Conservation (phyloP, 1,140 invertebrate genomes). For the Drosophila albomicans region DNA sequence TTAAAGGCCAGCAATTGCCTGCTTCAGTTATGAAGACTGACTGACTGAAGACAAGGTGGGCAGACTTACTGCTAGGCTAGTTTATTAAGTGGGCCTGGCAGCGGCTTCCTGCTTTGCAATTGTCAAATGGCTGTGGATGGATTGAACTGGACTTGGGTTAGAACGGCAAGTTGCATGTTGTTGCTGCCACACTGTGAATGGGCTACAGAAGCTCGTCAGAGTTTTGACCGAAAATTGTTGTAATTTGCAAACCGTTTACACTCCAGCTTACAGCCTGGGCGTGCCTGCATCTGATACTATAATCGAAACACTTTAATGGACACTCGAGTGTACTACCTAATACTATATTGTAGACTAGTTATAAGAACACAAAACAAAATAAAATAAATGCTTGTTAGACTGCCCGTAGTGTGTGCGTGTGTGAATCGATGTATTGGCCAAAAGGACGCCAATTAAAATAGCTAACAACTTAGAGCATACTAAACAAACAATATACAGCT, state of each 20-base stretch:
- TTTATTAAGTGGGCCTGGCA: slow-evolving; percentile 30
- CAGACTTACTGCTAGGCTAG: slow-evolving; percentile 1
- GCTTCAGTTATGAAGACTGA: slow-evolving; percentile 57
- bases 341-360: slow-evolving; percentile 44
- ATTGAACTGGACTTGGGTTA: slow-evolving; percentile 10
- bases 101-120: slow-evolving; percentile 55
- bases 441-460: slow-evolving; percentile 2
- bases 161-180: slow-evolving; percentile 68
- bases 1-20: slow-evolving; percentile 14
- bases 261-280: slow-evolving; percentile 55
- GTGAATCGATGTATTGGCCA: background rate
- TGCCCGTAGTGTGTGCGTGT: slow-evolving; percentile 18
- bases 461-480: no score
- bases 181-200: slow-evolving; percentile 20
- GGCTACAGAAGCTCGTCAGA: slow-evolving; percentile 29
- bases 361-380: slow-evolving; percentile 30
- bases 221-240: slow-evolving; percentile 50
- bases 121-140: slow-evolving; percentile 50
- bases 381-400: slow-evolving; percentile 16
- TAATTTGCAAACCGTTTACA: slow-evolving; percentile 77
- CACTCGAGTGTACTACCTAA: slow-evolving; percentile 30
- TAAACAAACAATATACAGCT: background rate
- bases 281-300: slow-evolving; percentile 57
- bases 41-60: no score
- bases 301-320: slow-evolving; percentile 54